Evolutionary conservation across 2,113 vertebrate genomes (phyloP).

Genomic region (Furnarius figulus): DNA sequence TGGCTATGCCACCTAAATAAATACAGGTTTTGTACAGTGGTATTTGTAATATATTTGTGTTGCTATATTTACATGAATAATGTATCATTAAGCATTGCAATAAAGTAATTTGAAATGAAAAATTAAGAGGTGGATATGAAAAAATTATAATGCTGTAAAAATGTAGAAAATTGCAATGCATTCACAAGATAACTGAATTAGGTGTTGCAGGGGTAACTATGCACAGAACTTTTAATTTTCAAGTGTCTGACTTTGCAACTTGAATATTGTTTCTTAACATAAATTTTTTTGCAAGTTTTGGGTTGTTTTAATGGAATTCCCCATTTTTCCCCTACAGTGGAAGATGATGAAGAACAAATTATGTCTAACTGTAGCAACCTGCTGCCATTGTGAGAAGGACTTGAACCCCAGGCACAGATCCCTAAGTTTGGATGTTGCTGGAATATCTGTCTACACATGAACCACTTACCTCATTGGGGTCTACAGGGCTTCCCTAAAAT

Average conservation of each 20-base stretch:
- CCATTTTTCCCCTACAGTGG: neutral
- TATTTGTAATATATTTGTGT: neutral
- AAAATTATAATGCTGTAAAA: neutral
- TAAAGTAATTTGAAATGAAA: neutral
- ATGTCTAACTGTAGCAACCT: neutral
- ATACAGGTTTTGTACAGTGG: neutral
- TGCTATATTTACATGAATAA: neutral
- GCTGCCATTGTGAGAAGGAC: neutral
- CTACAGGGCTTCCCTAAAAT: neutral
- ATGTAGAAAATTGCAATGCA: neutral
- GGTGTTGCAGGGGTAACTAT: neutral
- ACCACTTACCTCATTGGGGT: neutral
- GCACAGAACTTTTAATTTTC: neutral
- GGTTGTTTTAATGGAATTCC: accelerated
- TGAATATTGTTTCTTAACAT: neutral
- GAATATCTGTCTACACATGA: accelerated
- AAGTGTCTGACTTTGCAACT: neutral
- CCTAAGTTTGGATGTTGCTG: neutral
- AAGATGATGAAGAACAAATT: neutral
- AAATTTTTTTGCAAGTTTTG: neutral
- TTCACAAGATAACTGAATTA: neutral
- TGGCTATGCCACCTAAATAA: neutral
- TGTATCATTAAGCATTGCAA: neutral
- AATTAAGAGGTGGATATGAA: neutral
- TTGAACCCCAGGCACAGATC: neutral